Evolutionary conservation across 2,888 invertebrate species (phyloP), one percentile per base, ranked within the genome.

Genomic region (Encarsia formosa): DNA sequence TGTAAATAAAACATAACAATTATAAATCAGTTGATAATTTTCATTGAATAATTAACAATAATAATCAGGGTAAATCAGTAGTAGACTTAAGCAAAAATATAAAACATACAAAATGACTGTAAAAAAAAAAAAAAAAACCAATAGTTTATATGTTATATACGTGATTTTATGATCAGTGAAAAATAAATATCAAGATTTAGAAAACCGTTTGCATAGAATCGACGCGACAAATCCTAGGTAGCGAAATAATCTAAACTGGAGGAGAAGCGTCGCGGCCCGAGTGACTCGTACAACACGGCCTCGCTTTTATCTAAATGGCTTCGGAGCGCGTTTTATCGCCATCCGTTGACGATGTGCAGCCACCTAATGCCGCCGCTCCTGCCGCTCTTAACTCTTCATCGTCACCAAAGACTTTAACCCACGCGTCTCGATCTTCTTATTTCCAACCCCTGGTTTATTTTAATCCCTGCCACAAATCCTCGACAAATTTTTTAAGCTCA

Each of bases 241-340:
- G 47, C 37, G 46, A 46, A 53, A 53, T 49, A 53, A 53, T 49
- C 49, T 49, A 44, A 49, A 49, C 49, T 45, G 16, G 41, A 41
- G 18, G 8, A n/a, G n/a, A n/a, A n/a, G n/a, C n/a, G n/a, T n/a
- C n/a, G n/a, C n/a, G 13, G 16, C 52, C 37, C 40, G 44, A 34
- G 15, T 24, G 20, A 19, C 29, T 26, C 4, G 50, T 11, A 32
- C 23, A 66, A 67, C 65, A 63, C 67, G 67, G 65, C 63, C 60
- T 58, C 57, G 56, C 59, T 63, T 65, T 68, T 70, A 69, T 68
- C 68, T 67, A 66, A 70, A 69, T 67, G 65, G 62, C 60, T 60
- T 56, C 40, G 52, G 53, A 50, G 57, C 43, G 47, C 52, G 60
- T 65, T 63, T 62, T 57, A 60, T 62, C 65, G 61, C 52, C 59